These are phyloP conservation scores for Rhinogobius similis DNA, from an alignment of 2,113 vertebrate species.

Conservation along the genomic window DNA sequence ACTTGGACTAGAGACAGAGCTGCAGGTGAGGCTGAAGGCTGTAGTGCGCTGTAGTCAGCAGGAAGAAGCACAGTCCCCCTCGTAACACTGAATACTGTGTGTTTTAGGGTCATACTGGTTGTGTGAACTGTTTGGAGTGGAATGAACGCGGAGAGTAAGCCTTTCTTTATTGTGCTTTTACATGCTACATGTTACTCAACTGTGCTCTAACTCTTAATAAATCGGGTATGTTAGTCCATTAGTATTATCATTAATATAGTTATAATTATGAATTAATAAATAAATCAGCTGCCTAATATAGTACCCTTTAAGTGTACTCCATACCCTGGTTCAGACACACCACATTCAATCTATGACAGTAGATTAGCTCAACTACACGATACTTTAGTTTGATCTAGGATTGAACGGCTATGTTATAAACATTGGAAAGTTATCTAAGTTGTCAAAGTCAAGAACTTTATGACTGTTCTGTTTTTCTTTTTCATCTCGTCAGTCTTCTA, in stretches of 20 bases:
- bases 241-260: too few species aligned
- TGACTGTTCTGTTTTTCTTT: neutral
- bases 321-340: too few species aligned
- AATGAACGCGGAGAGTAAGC: slow-evolving; percentile 98
- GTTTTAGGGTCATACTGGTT: slow-evolving; percentile 90
- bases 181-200: neutral
- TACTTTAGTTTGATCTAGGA: too few species aligned
- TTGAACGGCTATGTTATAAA: neutral
- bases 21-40: slow-evolving; percentile 82
- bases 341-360: too few species aligned
- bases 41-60: neutral
- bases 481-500: slow-evolving; percentile 82
- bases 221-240: too few species aligned
- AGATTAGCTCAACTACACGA: too few species aligned
- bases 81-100: slow-evolving; percentile 9
- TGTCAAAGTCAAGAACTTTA: neutral
- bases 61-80: neutral
- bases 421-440: neutral
- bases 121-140: slow-evolving; percentile 99
- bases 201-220: neutral
- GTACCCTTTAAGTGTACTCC: too few species aligned
- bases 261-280: too few species aligned
- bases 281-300: too few species aligned
- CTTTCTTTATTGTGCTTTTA: neutral
- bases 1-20: slow-evolving; percentile 92